Percentiles rank a stretch among this genome's conserved stretches.
These are phyloP conservation scores for Aphrocallistes beatrix DNA, from an alignment of 37 sponge, comb jelly and placozoan genomes.

Conservation along the genomic window DNA sequence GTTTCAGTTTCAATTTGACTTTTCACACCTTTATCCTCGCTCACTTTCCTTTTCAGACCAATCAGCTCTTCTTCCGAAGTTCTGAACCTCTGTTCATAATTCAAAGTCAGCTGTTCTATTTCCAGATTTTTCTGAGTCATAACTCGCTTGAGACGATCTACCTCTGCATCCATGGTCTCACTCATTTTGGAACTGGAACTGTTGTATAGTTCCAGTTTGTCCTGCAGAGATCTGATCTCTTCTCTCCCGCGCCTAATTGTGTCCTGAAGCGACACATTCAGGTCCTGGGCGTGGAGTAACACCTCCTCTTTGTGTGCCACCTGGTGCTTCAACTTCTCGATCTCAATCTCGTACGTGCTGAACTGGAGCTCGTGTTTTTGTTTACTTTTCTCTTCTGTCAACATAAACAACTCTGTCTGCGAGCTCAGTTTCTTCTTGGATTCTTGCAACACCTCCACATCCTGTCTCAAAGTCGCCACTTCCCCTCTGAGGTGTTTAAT, in stretches of 20 bases:
- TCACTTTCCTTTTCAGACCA: background rate
- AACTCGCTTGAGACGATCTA: background rate
- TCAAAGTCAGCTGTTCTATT: background rate
- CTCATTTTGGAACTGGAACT: background rate
- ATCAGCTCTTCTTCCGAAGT: background rate
- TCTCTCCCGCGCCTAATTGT: background rate
- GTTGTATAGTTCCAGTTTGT: conserved; percentile 13
- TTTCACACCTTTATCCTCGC: background rate
- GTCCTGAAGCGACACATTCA: conserved; percentile 12
- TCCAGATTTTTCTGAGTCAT: background rate
- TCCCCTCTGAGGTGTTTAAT: background rate
- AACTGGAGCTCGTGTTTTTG: background rate
- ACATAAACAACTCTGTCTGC: background rate
- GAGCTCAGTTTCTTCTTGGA: background rate
- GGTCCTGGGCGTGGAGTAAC: background rate
- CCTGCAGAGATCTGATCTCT: background rate
- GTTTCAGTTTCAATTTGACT: conserved; percentile 2
- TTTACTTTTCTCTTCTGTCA: conserved; percentile 5
- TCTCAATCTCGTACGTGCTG: background rate
- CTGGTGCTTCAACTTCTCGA: conserved; percentile 2
- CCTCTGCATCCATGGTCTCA: background rate
- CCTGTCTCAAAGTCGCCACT: background rate
- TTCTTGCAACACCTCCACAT: background rate
- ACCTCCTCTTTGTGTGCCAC: conserved; percentile 18
- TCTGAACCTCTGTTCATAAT: background rate